Base-by-base conservation (phyloP, 2,113 vertebrate species). In the Xiphophorus couchianus region DNA sequence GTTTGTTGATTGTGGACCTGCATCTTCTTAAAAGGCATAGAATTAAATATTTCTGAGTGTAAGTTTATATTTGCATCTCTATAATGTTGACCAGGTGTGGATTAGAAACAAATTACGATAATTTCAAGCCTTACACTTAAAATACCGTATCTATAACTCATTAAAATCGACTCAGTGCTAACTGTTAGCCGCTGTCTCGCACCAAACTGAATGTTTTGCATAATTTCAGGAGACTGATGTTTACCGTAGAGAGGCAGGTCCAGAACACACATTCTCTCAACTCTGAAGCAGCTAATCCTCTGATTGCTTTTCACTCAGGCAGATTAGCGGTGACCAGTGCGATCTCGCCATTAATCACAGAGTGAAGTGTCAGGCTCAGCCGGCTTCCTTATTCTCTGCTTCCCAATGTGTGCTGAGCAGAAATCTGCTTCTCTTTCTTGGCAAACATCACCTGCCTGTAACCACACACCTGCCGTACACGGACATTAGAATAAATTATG, bases 361-460 rank as follows among this genome's bases (percentile, higher is more conserved):
- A 42, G 65, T 31, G 22, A 39, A 30, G 35, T 77, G 39, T 58
- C 63, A 58, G 22, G 19, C n/a, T 75, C 35, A 22, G 8, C 35
- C n/a, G 19, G 70, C 76, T 78, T 79, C 86, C 76, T 25, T 74
- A 74, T 74, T 76, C 27, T 69, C 30, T 62, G 1, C n/a, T 71
- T 58, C 27, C 63, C 11, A 73, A 31, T 78, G 67, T 67, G 33
- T 62, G 25, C 51, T 58, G 51, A 58, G 22, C 51, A 58, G 22
- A 58, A 58, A 25, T n/a, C 51, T 58, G 51, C 25, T 19, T 33
- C 13, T 73, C 61, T 73, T 60, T 54, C 73, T 78, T 54, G 29
- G 76, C 42, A 86, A 81, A 76, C 67, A 14, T 65, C 31, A 31
- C 27, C n/a, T 61, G 66, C 63, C 39, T 73, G 5, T 30, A 28